These are phyloP conservation scores for Xyliphius kryptos DNA, from an alignment of 2,113 vertebrate species.

Conservation along the genomic window DNA sequence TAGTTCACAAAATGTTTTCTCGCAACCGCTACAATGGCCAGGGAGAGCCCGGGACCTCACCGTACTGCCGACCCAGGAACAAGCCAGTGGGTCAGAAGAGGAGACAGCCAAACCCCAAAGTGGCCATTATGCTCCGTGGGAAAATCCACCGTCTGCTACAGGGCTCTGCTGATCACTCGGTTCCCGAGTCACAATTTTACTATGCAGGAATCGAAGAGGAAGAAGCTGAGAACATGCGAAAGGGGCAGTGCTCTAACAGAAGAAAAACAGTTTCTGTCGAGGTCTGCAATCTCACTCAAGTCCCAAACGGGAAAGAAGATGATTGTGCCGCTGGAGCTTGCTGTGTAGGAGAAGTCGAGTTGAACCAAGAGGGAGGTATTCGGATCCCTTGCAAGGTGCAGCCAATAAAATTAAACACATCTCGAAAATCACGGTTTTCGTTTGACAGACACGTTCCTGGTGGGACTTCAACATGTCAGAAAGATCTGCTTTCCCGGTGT, in stretches of 20 bases:
- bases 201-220: slow-evolving; percentile 67
- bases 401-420: too few species aligned
- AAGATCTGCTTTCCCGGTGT: slow-evolving; percentile 46
- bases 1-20: slow-evolving; percentile 76
- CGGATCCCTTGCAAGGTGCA: slow-evolving; percentile 63
- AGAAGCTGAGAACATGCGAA: slow-evolving; percentile 42
- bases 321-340: slow-evolving; percentile 44
- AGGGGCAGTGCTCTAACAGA: slow-evolving; percentile 37
- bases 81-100: slow-evolving; percentile 65
- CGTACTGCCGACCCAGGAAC: slow-evolving; percentile 60
- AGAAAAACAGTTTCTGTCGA: slow-evolving; percentile 40
- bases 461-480: too few species aligned
- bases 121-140: slow-evolving; percentile 63
- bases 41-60: slow-evolving; percentile 62
- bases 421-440: too few species aligned
- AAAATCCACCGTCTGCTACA: slow-evolving; percentile 85
- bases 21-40: slow-evolving; percentile 73
- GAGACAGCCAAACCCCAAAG: slow-evolving; percentile 67
- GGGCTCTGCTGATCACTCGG: slow-evolving; percentile 68
- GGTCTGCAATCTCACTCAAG: slow-evolving; percentile 39
- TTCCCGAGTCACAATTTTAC: slow-evolving; percentile 58
- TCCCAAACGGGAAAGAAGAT: slow-evolving; percentile 49
- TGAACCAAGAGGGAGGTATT: slow-evolving; percentile 68
- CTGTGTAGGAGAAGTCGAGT: slow-evolving; percentile 66
- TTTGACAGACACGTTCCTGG: too few species aligned